Evolutionary conservation across 1,140 invertebrate species (phyloP).

Genomic region (Patella vulgata): DNA sequence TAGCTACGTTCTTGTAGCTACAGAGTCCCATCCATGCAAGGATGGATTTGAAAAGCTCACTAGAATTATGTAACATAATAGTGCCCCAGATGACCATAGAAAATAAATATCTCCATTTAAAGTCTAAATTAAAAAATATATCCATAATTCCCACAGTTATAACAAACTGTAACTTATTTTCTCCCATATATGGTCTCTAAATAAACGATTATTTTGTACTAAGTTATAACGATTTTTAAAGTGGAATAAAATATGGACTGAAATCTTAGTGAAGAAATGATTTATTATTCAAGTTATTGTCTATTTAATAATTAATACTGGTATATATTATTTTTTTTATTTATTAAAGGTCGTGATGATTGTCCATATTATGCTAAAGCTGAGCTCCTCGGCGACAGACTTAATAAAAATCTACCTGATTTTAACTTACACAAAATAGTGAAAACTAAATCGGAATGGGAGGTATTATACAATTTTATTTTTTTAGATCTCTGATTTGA

Average conservation of each 20-base stretch:
- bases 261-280: not conserved
- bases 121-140: too few relatives aligned
- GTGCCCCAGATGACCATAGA: too few relatives aligned
- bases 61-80: too few relatives aligned
- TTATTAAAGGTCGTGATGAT: slow-evolving; percentile 58
- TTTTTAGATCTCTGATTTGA: not conserved
- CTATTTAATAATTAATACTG: not conserved
- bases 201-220: too few relatives aligned
- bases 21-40: too few relatives aligned
- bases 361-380: slow-evolving; percentile 65
- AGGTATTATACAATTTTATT: slow-evolving; percentile 39
- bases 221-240: not conserved
- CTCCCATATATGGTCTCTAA: too few relatives aligned
- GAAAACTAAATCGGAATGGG: slow-evolving; percentile 57
- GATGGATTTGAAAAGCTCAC: too few relatives aligned
- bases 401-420: slow-evolving; percentile 58
- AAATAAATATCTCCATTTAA: too few relatives aligned
- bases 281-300: not conserved
- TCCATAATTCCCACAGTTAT: too few relatives aligned
- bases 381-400: slow-evolving; percentile 63
- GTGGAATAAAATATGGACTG: not conserved
- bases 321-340: slow-evolving; percentile 1
- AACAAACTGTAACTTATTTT: too few relatives aligned
- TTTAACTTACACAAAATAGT: slow-evolving; percentile 66
- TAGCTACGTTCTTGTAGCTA: too few relatives aligned